phyloP scores from a whole-genome alignment of 2,113 vertebrate species.

The Apteryx owenii region DNA sequence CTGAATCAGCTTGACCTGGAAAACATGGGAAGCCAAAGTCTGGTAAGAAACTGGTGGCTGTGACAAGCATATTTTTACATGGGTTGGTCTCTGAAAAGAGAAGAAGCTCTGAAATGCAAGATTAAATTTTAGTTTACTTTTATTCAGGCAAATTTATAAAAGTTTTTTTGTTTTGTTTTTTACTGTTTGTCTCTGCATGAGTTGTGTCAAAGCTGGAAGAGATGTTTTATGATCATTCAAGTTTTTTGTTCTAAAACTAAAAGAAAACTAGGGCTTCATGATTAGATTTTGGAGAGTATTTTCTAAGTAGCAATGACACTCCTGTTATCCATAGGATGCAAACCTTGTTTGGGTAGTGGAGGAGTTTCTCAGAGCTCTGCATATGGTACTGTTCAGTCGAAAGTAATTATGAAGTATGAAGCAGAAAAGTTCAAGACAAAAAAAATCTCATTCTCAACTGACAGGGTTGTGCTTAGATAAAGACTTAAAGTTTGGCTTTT shows the following conservation, averaged over 20 bases:
- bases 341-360: background rate
- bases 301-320: background rate
- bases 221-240: background rate
- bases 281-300: background rate
- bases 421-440: background rate
- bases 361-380: background rate
- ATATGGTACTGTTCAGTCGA: background rate
- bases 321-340: background rate
- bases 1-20: constrained; percentile 87
- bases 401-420: background rate
- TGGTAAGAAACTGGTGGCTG: constrained; percentile 71
- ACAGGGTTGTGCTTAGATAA: background rate
- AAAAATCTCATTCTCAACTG: background rate
- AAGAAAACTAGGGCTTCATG: background rate
- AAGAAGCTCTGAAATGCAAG: background rate
- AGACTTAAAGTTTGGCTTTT: constrained; percentile 20
- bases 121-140: background rate
- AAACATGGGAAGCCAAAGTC: constrained; percentile 89
- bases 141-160: background rate
- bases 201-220: background rate
- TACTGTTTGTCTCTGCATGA: background rate
- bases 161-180: background rate
- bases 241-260: background rate
- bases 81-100: background rate
- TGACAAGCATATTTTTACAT: background rate